These are phyloP conservation scores for Diplosoma virens DNA, from an alignment of 23 tunicate species.

Conservation along the genomic window DNA sequence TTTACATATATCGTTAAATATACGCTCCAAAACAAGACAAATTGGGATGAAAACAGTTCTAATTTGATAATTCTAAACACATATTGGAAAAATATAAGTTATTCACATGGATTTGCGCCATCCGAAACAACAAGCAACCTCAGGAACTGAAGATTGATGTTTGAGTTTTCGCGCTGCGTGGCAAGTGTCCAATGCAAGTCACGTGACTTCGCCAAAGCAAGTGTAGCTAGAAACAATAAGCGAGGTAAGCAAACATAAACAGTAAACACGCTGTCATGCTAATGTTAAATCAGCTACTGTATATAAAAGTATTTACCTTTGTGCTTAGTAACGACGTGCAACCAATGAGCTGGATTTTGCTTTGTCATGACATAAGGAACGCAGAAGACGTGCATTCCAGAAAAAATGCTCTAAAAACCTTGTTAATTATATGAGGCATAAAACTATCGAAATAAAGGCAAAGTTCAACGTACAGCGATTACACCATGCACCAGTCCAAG, in stretches of 20 bases:
- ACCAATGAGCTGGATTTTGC: slow-evolving; percentile 80
- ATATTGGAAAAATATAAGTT: not conserved
- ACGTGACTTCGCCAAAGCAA: slow-evolving; percentile 80
- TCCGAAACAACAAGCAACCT: slow-evolving; percentile 87
- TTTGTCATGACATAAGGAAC: slow-evolving; percentile 85
- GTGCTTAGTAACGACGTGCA: slow-evolving; percentile 76
- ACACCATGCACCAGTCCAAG: slow-evolving; percentile 89
- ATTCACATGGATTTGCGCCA: slow-evolving; percentile 95
- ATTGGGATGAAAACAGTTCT: not conserved
- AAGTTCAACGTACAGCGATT: slow-evolving; percentile 55
- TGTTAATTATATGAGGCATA: no score
- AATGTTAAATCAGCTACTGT: no score
- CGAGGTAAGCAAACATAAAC: no score
- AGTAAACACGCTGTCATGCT: no score
- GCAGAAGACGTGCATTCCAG: slow-evolving; percentile 88
- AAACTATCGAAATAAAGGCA: not conserved
- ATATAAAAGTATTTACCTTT: slow-evolving; percentile 89
- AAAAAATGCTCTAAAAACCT: slow-evolving; percentile 70
- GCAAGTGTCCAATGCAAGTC: slow-evolving; percentile 95
- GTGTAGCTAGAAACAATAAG: slow-evolving; percentile 57
- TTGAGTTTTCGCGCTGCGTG: slow-evolving; percentile 51
- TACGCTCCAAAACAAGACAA: not conserved
- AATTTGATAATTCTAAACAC: not conserved
- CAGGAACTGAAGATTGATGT: slow-evolving; percentile 68
- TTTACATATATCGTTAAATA: no score